Evolutionary conservation across 2,113 vertebrate genomes (phyloP).

Genomic region (Paraplagusia blochii): DNA sequence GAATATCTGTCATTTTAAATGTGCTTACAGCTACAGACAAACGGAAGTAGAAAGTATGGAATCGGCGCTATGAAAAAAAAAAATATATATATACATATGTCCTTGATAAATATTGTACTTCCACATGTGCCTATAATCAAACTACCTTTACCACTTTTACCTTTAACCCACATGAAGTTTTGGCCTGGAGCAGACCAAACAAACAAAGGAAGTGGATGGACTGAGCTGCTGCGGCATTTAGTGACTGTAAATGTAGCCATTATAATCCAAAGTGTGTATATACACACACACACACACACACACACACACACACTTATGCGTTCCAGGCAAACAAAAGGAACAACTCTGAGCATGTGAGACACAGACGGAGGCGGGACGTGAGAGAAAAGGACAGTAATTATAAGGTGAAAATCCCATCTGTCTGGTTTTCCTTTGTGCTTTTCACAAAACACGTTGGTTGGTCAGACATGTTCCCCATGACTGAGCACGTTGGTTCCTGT

Average conservation of each 20-base stretch:
- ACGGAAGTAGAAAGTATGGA: too few relatives aligned
- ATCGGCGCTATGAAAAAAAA: too few relatives aligned
- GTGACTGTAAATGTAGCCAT: background rate
- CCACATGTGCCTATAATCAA: too few relatives aligned
- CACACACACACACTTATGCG: background rate
- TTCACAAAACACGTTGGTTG: background rate
- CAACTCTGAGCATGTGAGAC: background rate
- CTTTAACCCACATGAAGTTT: slow-evolving; percentile 8
- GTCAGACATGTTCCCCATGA: background rate
- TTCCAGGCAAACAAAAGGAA: background rate
- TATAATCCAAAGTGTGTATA: background rate
- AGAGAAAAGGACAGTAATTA: background rate
- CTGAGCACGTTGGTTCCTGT: background rate
- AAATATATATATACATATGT: too few relatives aligned
- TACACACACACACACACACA: too few relatives aligned
- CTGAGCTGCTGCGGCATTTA: background rate
- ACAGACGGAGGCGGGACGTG: background rate
- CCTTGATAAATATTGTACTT: too few relatives aligned
- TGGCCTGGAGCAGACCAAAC: background rate
- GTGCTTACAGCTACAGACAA: too few relatives aligned
- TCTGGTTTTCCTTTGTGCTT: background rate
- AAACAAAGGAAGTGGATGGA: slow-evolving; percentile 1
- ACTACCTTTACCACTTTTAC: slow-evolving; percentile 8
- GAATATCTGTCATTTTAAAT: too few relatives aligned
- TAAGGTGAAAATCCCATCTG: background rate